Evolutionary conservation across 37 sponge, comb jelly and placozoan genomes (phyloP), one percentile per base, ranked within the genome.

Genomic region (Corticium candelabrum): DNA sequence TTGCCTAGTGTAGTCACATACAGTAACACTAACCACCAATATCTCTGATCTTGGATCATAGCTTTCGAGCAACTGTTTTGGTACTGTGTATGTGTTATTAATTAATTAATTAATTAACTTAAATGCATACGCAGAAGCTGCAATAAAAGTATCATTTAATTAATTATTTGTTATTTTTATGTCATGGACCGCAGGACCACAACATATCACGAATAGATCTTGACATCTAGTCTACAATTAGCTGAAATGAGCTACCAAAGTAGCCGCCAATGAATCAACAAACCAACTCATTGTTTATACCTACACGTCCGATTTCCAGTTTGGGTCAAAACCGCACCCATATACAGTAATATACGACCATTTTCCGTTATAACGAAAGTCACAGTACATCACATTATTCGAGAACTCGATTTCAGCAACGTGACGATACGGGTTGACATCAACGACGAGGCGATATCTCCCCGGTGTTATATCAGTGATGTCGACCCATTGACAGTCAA

Each of bases 401-500:
- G 30, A 31, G 74, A 76, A 82, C 68, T 88, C 89, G 3, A 79
- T 77, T 74, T 94, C 95, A 3, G 39, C 38, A 0, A 74, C 85
- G 0, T 68, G 37, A 7, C 77, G 50, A 5, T 68, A 74, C 0
- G 91, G 89, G 72, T 94, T 94, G 38, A 94, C 82, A 3, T 37
- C 34, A 37, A 82, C 70, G 3, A 69, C 72, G 33, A 94, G 82
- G 7, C 80, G 21, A 43, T 94, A 94, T 15, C 38, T 69, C 0
- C 89, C 89, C 1, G 78, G 74, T 1, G 84, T 43, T 36, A 90
- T 75, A 35, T 38, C 80, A n/a, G 80, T 83, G 37, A 89, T 70
- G 37, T 89, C 89, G 3, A 89, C 74, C 89, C 89, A 88, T 40
- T 85, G 85, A 39, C 89, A 88, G 77, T 88, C 89, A 2, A 88